These are phyloP conservation scores for Salminus brasiliensis DNA, from an alignment of 2,113 vertebrate genomes.

Conservation along the genomic window DNA sequence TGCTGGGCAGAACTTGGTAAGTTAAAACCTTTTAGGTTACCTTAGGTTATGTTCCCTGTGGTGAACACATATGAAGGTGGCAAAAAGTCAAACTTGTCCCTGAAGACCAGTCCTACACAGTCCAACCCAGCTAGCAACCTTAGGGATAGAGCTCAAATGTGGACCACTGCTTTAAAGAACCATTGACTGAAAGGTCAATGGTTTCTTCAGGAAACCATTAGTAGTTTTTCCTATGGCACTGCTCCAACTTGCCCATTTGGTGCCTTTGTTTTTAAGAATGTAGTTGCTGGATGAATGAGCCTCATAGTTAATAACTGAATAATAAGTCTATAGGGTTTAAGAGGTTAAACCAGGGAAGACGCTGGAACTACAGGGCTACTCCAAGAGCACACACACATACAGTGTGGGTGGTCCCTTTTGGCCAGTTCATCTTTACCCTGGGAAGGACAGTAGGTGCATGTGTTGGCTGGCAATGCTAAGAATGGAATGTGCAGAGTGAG, in stretches of 20 bases:
- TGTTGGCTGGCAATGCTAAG: constrained; percentile 50
- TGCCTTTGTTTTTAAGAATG: background rate
- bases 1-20: background rate
- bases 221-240: no score
- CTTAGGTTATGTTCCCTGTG: no score
- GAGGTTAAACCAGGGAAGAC: background rate
- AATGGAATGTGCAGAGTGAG: constrained; percentile 56
- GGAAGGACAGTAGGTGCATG: constrained; percentile 48
- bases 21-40: background rate
- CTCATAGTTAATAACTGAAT: background rate
- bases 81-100: no score
- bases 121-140: no score
- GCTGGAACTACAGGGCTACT: background rate
- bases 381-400: background rate
- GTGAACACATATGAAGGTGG: no score
- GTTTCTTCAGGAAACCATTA: background rate
- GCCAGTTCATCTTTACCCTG: constrained; percentile 45
- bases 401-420: constrained; percentile 51
- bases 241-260: background rate
- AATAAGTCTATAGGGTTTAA: background rate
- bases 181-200: background rate
- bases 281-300: background rate
- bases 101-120: no score
- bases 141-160: no score
- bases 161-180: background rate